Percentiles rank a stretch among this genome's conserved stretches.
phyloP scores from a whole-genome alignment of 2,888 invertebrate genomes.

The Sicus ferrugineus region DNA sequence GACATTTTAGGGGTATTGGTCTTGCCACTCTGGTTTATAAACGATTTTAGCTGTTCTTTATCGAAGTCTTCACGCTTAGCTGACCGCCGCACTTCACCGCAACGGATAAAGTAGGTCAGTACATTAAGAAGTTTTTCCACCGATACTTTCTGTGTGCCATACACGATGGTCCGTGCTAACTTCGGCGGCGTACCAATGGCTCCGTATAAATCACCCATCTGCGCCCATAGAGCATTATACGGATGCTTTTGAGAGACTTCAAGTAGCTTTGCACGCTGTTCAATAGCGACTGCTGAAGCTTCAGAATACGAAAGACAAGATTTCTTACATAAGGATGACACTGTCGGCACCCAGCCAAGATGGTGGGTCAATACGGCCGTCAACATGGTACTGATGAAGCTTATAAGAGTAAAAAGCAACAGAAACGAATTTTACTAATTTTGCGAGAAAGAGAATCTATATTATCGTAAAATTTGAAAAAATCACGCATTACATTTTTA shows the following conservation, averaged over 20 bases:
- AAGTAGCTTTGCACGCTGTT: slow-evolving; percentile 66
- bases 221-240: slow-evolving; percentile 91
- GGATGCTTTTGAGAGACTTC: slow-evolving; percentile 72
- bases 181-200: slow-evolving; percentile 81
- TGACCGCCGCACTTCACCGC: slow-evolving; percentile 74
- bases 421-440: neutral
- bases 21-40: slow-evolving; percentile 44
- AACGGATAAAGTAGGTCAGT: slow-evolving; percentile 87
- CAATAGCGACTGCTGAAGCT: slow-evolving; percentile 52
- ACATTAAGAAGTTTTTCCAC: slow-evolving; percentile 79
- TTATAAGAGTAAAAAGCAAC: slow-evolving; percentile 56
- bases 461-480: too few relatives aligned
- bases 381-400: slow-evolving; percentile 88
- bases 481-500: neutral
- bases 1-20: neutral
- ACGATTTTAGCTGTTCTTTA: slow-evolving; percentile 54
- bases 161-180: slow-evolving; percentile 81
- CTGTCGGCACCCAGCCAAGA: slow-evolving; percentile 89
- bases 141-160: slow-evolving; percentile 71
- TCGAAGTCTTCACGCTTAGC: slow-evolving; percentile 63
- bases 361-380: slow-evolving; percentile 90
- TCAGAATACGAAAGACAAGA: slow-evolving; percentile 47
- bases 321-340: slow-evolving; percentile 64
- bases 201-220: slow-evolving; percentile 86
- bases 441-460: neutral